phyloP scores from a whole-genome alignment of 1,140 invertebrate genomes.

The Cydia amplana region DNA sequence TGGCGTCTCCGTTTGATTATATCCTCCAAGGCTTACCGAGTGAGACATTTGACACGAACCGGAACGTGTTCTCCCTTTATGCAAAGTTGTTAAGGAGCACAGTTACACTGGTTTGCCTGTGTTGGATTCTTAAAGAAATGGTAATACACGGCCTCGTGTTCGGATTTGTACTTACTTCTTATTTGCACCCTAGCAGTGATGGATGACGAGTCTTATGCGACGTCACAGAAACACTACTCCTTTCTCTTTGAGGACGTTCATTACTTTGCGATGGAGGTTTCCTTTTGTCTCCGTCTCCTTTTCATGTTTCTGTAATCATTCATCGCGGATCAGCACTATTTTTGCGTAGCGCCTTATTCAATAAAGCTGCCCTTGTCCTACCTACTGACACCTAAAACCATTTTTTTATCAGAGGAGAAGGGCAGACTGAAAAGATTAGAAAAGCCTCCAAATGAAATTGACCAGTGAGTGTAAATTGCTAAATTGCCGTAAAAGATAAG shows the following conservation, averaged over 20 bases:
- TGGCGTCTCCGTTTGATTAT: too few relatives aligned
- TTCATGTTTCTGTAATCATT: conserved; percentile 25
- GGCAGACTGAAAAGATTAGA: neutral
- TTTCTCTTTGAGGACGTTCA: conserved; percentile 28
- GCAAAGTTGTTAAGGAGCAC: neutral
- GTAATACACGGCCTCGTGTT: conserved; percentile 38
- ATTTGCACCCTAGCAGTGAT: conserved; percentile 44
- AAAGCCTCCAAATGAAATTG: neutral
- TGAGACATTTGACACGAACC: neutral
- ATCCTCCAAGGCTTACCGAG: conserved; percentile 8
- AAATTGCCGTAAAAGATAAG: neutral
- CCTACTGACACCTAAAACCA: neutral
- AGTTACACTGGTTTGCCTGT: neutral
- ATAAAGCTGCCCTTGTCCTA: neutral
- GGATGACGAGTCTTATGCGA: conserved; percentile 41
- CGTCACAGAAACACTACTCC: conserved; percentile 32
- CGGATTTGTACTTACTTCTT: conserved; percentile 41
- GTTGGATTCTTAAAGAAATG: neutral
- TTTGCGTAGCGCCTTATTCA: neutral
- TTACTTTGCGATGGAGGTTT: conserved; percentile 23
- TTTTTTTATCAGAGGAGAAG: neutral
- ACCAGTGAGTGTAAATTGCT: neutral
- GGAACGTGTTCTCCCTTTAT: neutral
- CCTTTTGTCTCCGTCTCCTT: conserved; percentile 28
- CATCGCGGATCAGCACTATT: neutral